Conservation (phyloP, 2,113 vertebrate genomes). For the Rhodinocichla rosea region DNA sequence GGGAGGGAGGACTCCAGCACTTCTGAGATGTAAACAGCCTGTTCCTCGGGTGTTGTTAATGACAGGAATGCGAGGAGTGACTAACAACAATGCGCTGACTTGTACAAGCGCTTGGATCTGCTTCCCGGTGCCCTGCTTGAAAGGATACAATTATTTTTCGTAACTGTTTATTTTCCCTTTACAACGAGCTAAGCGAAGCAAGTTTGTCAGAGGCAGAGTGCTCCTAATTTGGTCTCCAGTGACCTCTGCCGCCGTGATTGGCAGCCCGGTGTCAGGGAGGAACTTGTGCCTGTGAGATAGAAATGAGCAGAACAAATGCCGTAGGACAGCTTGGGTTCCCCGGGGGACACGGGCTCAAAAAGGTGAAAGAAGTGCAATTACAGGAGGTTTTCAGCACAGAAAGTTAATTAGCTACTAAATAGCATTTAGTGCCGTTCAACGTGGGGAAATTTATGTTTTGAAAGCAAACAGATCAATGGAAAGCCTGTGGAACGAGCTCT, state of each 20-base stretch:
- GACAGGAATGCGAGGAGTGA: not conserved
- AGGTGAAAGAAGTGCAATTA: slow-evolving; percentile 71
- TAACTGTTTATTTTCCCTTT: slow-evolving; percentile 58
- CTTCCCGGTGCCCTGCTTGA: not conserved
- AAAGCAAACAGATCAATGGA: slow-evolving; percentile 32
- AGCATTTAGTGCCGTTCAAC: slow-evolving; percentile 69
- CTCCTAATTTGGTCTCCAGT: slow-evolving; percentile 68
- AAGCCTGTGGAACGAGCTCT: not conserved
- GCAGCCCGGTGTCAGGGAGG: slow-evolving; percentile 52
- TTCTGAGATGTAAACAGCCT: not conserved
- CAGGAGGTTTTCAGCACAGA: slow-evolving; percentile 68
- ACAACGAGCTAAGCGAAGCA: slow-evolving; percentile 49
- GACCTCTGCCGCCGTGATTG: slow-evolving; percentile 67
- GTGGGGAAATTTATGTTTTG: slow-evolving; percentile 42
- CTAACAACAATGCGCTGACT: not conserved
- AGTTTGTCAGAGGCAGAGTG: slow-evolving; percentile 44
- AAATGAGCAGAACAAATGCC: slow-evolving; percentile 71
- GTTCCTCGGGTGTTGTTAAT: not conserved
- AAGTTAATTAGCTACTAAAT: slow-evolving; percentile 79
- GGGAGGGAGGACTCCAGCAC: not conserved
- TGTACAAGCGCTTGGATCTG: not conserved
- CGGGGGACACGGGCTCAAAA: slow-evolving; percentile 22
- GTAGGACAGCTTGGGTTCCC: slow-evolving; percentile 67
- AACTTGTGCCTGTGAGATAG: slow-evolving; percentile 40
- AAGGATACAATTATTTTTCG: slow-evolving; percentile 37